Evolutionary conservation across 2,888 invertebrate genomes (phyloP).

Genomic region (Oxycera nigricornis): DNA sequence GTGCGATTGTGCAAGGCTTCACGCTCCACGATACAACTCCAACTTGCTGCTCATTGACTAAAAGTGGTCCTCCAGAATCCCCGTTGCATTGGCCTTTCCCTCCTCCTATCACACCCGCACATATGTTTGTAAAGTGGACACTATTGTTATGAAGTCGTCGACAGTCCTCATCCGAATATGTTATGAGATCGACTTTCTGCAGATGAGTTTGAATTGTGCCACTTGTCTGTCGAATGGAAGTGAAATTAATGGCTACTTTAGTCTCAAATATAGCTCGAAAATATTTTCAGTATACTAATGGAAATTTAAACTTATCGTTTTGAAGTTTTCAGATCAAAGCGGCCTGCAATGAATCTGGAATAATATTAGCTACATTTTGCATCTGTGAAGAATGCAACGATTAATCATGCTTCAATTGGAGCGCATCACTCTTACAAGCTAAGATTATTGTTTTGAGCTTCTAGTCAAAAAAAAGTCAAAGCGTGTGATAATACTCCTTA

Average conservation of each 20-base stretch:
- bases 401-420: too few species aligned
- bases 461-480: too few species aligned
- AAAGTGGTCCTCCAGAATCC: constrained; percentile 62
- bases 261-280: too few species aligned
- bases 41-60: constrained; percentile 57
- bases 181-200: constrained; percentile 59
- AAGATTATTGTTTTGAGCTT: too few species aligned
- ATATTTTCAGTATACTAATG: too few species aligned
- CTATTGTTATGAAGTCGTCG: constrained; percentile 53
- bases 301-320: too few species aligned
- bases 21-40: constrained; percentile 63
- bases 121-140: constrained; percentile 59
- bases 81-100: constrained; percentile 63
- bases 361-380: too few species aligned
- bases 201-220: constrained; percentile 56
- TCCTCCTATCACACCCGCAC: constrained; percentile 62
- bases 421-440: too few species aligned
- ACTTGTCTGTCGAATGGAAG: constrained; percentile 53
- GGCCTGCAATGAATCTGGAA: too few species aligned
- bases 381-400: too few species aligned
- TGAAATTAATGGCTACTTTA: background rate
- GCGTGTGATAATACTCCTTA: too few species aligned
- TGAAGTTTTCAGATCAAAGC: too few species aligned
- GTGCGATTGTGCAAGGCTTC: constrained; percentile 61
- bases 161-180: constrained; percentile 60